Conservation (phyloP, 1,140 invertebrate genomes). For the Microplitis demolitor region DNA sequence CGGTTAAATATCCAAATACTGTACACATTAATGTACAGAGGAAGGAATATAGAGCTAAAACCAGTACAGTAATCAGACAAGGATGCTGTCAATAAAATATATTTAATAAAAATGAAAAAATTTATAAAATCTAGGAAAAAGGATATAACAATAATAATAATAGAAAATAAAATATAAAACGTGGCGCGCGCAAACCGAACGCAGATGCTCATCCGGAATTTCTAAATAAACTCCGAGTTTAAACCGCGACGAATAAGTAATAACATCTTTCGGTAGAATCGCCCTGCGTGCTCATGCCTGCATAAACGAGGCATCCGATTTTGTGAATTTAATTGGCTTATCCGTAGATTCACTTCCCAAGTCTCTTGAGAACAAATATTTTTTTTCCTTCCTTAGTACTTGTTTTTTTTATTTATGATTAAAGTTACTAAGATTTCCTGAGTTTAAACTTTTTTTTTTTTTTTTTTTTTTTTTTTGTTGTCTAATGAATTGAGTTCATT, state of each 20-base stretch:
- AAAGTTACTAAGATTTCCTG: slow-evolving; percentile 20
- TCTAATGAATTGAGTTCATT: background rate
- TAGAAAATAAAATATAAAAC: slow-evolving; percentile 41
- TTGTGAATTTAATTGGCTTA: slow-evolving; percentile 54
- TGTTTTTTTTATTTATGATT: slow-evolving; percentile 14
- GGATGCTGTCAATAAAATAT: slow-evolving; percentile 26
- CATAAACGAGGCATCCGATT: slow-evolving; percentile 50
- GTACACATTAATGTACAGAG: slow-evolving; percentile 51
- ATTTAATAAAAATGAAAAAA: background rate
- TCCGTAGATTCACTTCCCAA: background rate
- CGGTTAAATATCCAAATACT: slow-evolving; percentile 22
- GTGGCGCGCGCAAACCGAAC: slow-evolving; percentile 34
- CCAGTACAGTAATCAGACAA: background rate
- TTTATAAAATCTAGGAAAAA: slow-evolving; percentile 24
- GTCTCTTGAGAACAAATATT: background rate
- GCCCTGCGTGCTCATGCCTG: slow-evolving; percentile 33
- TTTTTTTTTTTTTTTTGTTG: slow-evolving; percentile 9
- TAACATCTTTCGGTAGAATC: slow-evolving; percentile 38
- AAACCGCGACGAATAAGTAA: slow-evolving; percentile 56
- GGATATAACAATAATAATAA: background rate
- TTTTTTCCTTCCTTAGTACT: slow-evolving; percentile 2
- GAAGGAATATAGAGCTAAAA: slow-evolving; percentile 10
- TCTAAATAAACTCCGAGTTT: slow-evolving; percentile 55
- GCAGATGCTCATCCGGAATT: slow-evolving; percentile 55
- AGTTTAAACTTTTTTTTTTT: slow-evolving; percentile 14